Evolutionary conservation across 2,888 invertebrate genomes (phyloP).

Genomic region (Eupithecia pulchellata): DNA sequence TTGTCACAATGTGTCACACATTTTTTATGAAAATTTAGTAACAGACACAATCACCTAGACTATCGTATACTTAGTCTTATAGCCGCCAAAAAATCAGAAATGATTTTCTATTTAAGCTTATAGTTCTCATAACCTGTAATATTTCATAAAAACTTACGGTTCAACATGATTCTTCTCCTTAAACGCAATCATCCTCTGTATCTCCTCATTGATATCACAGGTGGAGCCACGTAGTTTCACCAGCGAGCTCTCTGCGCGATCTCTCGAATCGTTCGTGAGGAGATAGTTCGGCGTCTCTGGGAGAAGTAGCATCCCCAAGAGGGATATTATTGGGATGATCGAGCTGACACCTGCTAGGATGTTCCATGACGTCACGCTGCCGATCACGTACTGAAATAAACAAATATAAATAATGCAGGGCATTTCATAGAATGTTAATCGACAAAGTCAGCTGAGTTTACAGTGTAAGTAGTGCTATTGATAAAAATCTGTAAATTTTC

Average conservation of each 20-base stretch:
- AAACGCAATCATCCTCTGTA: conserved; percentile 86
- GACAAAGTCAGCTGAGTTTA: background rate
- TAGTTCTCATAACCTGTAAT: too few species aligned
- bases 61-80: background rate
- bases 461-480: background rate
- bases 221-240: conserved; percentile 86
- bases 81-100: background rate
- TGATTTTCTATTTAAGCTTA: background rate
- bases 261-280: conserved; percentile 85
- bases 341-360: conserved; percentile 87
- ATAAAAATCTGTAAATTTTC: too few species aligned
- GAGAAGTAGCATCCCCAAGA: conserved; percentile 86
- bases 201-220: conserved; percentile 87
- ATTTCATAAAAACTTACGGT: conserved; percentile 60
- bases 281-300: conserved; percentile 91
- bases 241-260: conserved; percentile 86
- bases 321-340: conserved; percentile 85
- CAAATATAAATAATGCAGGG: background rate
- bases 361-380: conserved; percentile 87
- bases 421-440: background rate
- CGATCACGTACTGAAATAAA: conserved; percentile 83
- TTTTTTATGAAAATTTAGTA: too few species aligned
- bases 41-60: background rate
- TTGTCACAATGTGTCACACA: too few species aligned
- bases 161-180: conserved; percentile 87